These are phyloP conservation scores for Ophioninae sp. DNA, from an alignment of 2,888 invertebrate genomes.

Conservation along the genomic window DNA sequence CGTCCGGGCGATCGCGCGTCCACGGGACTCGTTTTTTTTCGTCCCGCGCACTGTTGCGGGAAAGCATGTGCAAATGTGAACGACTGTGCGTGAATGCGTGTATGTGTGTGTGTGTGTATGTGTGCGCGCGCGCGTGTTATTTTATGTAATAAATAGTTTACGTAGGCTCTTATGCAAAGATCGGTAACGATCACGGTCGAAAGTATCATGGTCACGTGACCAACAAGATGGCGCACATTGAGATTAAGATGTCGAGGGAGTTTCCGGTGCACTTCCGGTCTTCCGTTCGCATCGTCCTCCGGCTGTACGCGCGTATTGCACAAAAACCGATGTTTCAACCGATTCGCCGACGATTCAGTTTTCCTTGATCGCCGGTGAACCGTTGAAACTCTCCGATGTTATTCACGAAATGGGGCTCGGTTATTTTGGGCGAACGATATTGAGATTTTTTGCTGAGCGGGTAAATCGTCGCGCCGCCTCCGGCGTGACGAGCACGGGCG, in stretches of 20 bases:
- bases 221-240: slow-evolving; percentile 36
- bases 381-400: neutral
- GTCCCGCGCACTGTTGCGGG: slow-evolving; percentile 14
- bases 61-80: neutral
- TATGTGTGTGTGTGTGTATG: slow-evolving; percentile 2
- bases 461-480: neutral
- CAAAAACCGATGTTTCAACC: neutral
- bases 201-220: slow-evolving; percentile 53
- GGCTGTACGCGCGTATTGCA: neutral
- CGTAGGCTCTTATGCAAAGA: slow-evolving; percentile 11
- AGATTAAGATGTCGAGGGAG: neutral
- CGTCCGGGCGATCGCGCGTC: neutral
- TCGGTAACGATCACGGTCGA: slow-evolving; percentile 41
- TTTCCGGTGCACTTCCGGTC: neutral
- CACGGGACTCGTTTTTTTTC: neutral
- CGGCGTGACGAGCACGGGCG: neutral
- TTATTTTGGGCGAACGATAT: neutral
- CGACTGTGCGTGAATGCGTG: neutral
- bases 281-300: neutral
- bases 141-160: slow-evolving; percentile 45
- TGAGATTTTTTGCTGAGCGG: neutral
- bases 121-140: slow-evolving; percentile 7
- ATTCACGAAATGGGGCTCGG: too few species aligned
- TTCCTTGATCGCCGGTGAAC: neutral
- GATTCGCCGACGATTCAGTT: neutral